Base-by-base conservation (phyloP, 1,140 invertebrate genomes). In the Littorina saxatilis region DNA sequence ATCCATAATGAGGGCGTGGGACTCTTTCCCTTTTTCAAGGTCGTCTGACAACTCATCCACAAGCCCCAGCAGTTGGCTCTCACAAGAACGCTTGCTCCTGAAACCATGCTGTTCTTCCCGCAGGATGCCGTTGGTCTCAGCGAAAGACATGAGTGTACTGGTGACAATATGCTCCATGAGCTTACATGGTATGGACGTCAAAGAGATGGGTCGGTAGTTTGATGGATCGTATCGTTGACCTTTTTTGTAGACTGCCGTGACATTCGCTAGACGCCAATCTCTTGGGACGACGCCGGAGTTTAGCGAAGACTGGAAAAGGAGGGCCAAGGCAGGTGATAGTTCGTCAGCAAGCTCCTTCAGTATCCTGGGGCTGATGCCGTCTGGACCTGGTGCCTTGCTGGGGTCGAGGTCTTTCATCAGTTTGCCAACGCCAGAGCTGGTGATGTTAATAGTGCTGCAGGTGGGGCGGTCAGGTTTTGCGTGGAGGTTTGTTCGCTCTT, bases 161-260 rank as follows among this genome's bases (percentile, higher is more conserved):
- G 75, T 72, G 32, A 86, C 82, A 32, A 81, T 78, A 72, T 85
- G 84, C 82, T 88, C 83, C 73, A 87, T 63, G 5, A 87, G 35
- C 84, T 87, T 86, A 55, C 86, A 87, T 3, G 66, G 50, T 1
- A 84, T 87, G 32, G 79, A 84, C 17, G 84, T 88, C n/a, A n/a
- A 13, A 87, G 68, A 87, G 20, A 85, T 81, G 4, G 82, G 85
- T 27, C 83, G 81, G 37, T 86, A 86, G 63, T 85, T 86, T 27
- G 39, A 77, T 27, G 84, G 9, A 9, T 80, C 50, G 39, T 82
- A 61, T 81, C 81, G 84, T 29, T 87, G 77, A 55, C 84, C 81
- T 68, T 86, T 86, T 76, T 84, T 85, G 43, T 50, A 82, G 35
- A 81, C 78, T 32, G 79, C 74, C 0, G 78, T 79, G 29, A 85